A percentile compares a stretch with the other conserved stretches of the same genome.
Evolutionary conservation across 2,113 vertebrate genomes (phyloP).

Genomic region (Eptesicus fuscus): DNA sequence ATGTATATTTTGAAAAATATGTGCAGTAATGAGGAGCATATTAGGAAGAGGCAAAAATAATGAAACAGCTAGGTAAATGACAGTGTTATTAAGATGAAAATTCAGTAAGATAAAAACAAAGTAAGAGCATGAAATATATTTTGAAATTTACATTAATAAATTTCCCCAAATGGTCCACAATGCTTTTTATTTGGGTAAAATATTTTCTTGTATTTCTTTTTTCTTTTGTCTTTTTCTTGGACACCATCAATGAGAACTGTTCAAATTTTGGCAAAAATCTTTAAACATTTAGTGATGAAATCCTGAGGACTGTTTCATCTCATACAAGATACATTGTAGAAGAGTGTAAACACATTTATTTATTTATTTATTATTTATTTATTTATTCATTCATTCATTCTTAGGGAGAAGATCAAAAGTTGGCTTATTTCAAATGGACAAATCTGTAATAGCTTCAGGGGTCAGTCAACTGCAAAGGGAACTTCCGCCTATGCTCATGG

Average conservation of each 20-base stretch:
- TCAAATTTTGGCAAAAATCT: neutral
- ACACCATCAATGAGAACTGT: neutral
- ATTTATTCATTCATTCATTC: neutral
- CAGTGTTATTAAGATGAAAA: conserved; percentile 38
- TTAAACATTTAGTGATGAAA: neutral
- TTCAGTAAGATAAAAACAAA: neutral
- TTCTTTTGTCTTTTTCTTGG: neutral
- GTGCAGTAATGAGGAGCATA: neutral
- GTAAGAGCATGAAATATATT: neutral
- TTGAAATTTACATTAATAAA: neutral
- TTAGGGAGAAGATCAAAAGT: neutral
- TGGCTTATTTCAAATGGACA: neutral
- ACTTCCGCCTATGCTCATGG: neutral
- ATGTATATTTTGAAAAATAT: conserved; percentile 52
- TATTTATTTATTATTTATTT: neutral
- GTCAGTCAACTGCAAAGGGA: neutral
- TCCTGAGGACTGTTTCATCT: neutral
- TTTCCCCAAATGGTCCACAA: neutral
- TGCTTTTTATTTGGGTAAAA: neutral
- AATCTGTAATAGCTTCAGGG: neutral
- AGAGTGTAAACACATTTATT: neutral
- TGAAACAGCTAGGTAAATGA: neutral
- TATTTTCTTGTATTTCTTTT: neutral
- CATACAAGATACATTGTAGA: neutral
- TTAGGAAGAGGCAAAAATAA: conserved; percentile 40